These are phyloP conservation scores for Osmoderma eremita DNA, from an alignment of 2,888 invertebrate genomes.

Conservation along the genomic window DNA sequence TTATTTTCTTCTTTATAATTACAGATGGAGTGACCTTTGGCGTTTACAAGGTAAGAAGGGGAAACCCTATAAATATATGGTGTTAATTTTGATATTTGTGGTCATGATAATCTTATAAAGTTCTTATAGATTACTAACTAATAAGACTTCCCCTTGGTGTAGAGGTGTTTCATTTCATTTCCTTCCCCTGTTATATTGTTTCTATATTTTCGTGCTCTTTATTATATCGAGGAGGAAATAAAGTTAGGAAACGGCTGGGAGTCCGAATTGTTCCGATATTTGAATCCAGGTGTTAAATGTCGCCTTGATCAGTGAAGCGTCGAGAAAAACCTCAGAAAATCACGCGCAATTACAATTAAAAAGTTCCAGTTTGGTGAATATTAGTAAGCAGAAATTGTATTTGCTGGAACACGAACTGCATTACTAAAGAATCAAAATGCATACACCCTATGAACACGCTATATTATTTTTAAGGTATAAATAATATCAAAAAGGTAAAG, in stretches of 20 bases:
- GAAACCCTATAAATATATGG: neutral
- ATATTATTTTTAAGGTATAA: no score
- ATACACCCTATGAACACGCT: no score
- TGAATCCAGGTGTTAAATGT: constrained; percentile 25
- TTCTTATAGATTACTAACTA: neutral
- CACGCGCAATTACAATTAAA: constrained; percentile 47
- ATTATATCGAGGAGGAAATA: no score
- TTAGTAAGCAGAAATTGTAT: constrained; percentile 19
- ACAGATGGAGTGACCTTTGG: neutral
- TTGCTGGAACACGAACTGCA: no score
- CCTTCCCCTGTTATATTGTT: neutral
- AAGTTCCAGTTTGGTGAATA: constrained; percentile 45
- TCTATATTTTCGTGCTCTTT: neutral
- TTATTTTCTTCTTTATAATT: neutral
- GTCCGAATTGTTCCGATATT: constrained; percentile 27
- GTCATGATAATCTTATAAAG: constrained; percentile 4
- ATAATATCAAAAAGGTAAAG: no score
- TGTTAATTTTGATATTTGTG: neutral
- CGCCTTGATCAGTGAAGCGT: constrained; percentile 39
- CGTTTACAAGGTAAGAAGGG: no score
- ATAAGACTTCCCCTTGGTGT: neutral
- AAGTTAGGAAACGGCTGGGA: neutral
- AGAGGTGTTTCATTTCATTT: no score
- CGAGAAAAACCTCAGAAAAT: constrained; percentile 37
- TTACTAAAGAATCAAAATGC: no score